Percentiles rank a stretch among this genome's conserved stretches.
Conservation (phyloP, 1,140 invertebrate species). For the Pseudomyrmex gracilis region DNA sequence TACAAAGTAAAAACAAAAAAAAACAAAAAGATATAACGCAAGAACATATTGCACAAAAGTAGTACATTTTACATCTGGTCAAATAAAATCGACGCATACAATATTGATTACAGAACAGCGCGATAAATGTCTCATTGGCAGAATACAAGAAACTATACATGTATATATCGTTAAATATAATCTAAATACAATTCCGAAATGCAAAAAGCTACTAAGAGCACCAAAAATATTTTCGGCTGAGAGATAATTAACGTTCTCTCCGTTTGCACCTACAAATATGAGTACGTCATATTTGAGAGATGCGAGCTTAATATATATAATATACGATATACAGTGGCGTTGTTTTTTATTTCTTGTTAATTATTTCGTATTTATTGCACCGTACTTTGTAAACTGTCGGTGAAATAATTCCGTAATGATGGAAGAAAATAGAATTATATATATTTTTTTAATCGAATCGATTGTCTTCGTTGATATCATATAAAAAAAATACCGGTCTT, state of each 20-base stretch:
- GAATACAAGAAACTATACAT: slow-evolving; percentile 27
- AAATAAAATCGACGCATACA: slow-evolving; percentile 30
- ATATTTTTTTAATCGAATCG: slow-evolving; percentile 16
- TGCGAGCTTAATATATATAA: neutral
- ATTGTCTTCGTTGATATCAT: slow-evolving; percentile 50
- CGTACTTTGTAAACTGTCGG: neutral
- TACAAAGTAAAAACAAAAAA: neutral
- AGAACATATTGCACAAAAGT: slow-evolving; percentile 32
- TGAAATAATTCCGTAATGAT: slow-evolving; percentile 10
- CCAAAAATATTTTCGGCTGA: slow-evolving; percentile 16
- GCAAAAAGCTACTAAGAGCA: slow-evolving; percentile 41
- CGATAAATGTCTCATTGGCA: slow-evolving; percentile 9
- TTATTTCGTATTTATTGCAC: neutral
- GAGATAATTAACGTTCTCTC: neutral
- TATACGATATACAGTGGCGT: neutral
- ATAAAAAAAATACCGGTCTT: slow-evolving; percentile 8
- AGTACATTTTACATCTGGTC: neutral
- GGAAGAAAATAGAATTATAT: neutral
- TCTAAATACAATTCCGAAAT: slow-evolving; percentile 56
- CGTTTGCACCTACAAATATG: neutral
- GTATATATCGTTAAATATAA: slow-evolving; percentile 32
- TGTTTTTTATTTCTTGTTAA: neutral
- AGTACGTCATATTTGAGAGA: neutral
- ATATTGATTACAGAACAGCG: slow-evolving; percentile 2
- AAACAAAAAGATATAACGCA: neutral